Conservation (phyloP, 2,113 vertebrate species). For the Clarias gariepinus region DNA sequence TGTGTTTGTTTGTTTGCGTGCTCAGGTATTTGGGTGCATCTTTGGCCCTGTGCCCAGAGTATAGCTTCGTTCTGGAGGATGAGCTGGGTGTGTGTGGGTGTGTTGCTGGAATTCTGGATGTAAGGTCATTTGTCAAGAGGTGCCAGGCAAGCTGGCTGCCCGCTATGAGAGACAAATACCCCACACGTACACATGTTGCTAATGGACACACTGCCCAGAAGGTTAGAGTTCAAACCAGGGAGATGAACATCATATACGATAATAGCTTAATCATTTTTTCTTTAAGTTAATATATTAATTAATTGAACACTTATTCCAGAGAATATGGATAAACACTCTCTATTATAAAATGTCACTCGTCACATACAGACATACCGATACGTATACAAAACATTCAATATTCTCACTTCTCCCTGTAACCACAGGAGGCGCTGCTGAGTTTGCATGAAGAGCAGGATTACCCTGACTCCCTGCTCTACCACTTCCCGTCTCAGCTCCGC, state of each 20-base stretch:
- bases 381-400: background rate
- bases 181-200: conserved; percentile 55
- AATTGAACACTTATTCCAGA: background rate
- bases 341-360: background rate
- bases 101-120: conserved; percentile 74
- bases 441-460: conserved; percentile 76
- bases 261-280: background rate
- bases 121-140: conserved; percentile 75
- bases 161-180: conserved; percentile 76
- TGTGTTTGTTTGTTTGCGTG: conserved; percentile 31
- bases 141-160: conserved; percentile 80
- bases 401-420: background rate
- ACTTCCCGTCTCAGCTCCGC: conserved; percentile 82
- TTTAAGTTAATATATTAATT: background rate
- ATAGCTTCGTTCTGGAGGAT: conserved; percentile 83
- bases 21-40: conserved; percentile 78
- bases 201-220: conserved; percentile 59
- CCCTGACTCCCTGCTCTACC: conserved; percentile 78
- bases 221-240: conserved; percentile 54
- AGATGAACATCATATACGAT: background rate
- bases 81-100: conserved; percentile 78
- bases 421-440: conserved; percentile 72
- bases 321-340: background rate
- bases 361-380: background rate
- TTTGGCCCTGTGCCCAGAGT: conserved; percentile 80